Evolutionary conservation across 1,140 invertebrate species (phyloP), one percentile per base, ranked within the genome.

Genomic region (Pomacea maculata): DNA sequence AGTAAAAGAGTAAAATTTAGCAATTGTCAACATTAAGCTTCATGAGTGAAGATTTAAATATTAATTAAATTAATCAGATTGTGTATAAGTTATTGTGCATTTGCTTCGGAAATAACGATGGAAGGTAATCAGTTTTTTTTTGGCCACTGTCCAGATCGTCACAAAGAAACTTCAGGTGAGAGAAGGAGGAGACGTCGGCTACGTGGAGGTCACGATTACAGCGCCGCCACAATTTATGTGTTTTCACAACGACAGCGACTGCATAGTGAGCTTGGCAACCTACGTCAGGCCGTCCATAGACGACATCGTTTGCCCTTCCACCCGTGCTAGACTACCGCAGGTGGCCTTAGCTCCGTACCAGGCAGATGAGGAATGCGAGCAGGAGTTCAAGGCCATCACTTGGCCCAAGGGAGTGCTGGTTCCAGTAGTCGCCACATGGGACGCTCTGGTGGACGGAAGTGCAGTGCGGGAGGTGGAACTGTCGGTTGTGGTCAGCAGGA

Each of bases 381-480:
- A 75, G 19, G 29, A 12, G n/a, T 82, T 85, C 57, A 74, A 80
- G 2, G 63, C 34, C 29, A 73, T n/a, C 0, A 79, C 81, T 61
- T 86, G 82, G 82, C 78, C 78, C 15, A 45, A 55, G 0, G 54
- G 57, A 25, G 63, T 85, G 9, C 65, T 76, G 14, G 78, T 87
- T 29, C 80, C 83, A 11, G 80, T 88, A 12, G 29, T 71, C 67
- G 86, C 85, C 19, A 83, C 80, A 5, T 29, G 84, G 34, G 87
- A 88, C 76, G 79, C 80, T 9, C 75, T 88, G 19, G 79, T 84
- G 63, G 87, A 88, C 78, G 84, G 85, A 1, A 75, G 86, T 19
- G 83, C 85, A 17, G 79, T 67, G 7, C 77, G 84, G n/a, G 55
- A 72, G 21, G 78, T 88, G 15, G 75, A 82, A 45, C 68, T 87